These are phyloP conservation scores for Zosterops lateralis DNA, from an alignment of 2,113 vertebrate genomes.

Conservation along the genomic window DNA sequence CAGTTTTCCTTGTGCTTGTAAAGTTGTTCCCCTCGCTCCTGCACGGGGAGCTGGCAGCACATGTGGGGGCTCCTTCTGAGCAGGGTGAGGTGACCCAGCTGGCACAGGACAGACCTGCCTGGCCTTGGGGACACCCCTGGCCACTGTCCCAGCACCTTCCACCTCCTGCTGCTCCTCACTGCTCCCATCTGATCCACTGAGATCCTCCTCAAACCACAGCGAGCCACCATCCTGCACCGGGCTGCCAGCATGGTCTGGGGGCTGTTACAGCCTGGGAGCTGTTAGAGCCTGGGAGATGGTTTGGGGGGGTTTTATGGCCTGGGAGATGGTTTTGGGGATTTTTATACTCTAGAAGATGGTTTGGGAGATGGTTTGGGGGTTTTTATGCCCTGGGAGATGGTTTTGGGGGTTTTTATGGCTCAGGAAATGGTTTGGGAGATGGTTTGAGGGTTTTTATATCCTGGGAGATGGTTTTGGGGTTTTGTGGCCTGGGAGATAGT, in stretches of 20 bases:
- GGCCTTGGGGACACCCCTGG: neutral
- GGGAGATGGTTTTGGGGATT: neutral
- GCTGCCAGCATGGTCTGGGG: fast-evolving
- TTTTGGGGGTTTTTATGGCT: neutral
- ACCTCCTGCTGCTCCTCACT: neutral
- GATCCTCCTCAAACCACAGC: neutral
- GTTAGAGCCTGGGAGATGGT: too few species aligned
- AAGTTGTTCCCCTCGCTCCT: neutral
- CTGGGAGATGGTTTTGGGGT: neutral
- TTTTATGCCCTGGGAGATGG: neutral
- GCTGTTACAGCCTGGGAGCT: too few species aligned
- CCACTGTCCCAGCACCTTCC: neutral
- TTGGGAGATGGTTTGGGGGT: neutral
- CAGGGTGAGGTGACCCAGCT: fast-evolving
- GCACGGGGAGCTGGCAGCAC: neutral
- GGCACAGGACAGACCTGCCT: neutral
- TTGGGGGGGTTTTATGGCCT: neutral
- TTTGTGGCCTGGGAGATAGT: neutral
- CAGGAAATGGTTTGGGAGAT: neutral
- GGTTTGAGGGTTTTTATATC: neutral
- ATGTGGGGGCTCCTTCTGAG: fast-evolving
- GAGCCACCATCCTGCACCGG: fast-evolving
- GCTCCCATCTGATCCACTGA: fast-evolving
- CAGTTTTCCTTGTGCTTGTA: neutral
- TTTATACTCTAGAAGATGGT: neutral